Percentiles rank a stretch among this genome's conserved stretches.
phyloP scores from a whole-genome alignment of 2,113 vertebrate species.

The Suricata suricatta region DNA sequence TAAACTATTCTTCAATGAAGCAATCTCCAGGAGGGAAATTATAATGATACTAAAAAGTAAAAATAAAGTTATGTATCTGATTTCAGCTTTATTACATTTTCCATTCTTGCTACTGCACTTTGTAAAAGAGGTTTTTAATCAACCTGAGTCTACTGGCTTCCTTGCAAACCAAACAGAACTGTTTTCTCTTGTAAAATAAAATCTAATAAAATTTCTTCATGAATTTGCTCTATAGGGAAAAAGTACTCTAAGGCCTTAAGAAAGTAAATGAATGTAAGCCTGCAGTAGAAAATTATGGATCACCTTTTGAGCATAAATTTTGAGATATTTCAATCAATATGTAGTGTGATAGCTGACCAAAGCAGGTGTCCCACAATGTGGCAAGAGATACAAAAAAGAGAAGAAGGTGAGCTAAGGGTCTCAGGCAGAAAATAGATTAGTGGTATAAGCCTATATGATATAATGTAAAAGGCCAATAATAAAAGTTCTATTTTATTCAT shows the following conservation, averaged over 20 bases:
- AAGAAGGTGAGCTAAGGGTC: not conserved
- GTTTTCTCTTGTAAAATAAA: slow-evolving; percentile 67
- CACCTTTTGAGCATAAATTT: slow-evolving; percentile 3
- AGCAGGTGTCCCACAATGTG: not conserved
- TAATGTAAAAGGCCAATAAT: not conserved
- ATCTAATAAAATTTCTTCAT: slow-evolving; percentile 65
- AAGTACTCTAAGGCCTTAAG: slow-evolving; percentile 21
- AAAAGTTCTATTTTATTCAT: not conserved
- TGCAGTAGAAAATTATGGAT: slow-evolving; percentile 29
- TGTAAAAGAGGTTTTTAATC: slow-evolving; percentile 45
- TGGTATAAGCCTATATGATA: not conserved
- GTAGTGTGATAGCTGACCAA: not conserved
- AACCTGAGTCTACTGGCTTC: not conserved
- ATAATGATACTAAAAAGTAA: slow-evolving; percentile 53
- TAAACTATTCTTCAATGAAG: slow-evolving; percentile 52
- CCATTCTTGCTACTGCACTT: slow-evolving; percentile 32
- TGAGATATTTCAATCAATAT: slow-evolving; percentile 26
- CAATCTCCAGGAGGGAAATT: slow-evolving; percentile 57
- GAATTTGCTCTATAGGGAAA: slow-evolving; percentile 33
- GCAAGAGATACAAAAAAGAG: not conserved
- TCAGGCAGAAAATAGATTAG: not conserved
- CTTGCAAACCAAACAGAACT: slow-evolving; percentile 57
- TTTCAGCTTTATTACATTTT: slow-evolving; percentile 68
- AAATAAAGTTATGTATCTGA: slow-evolving; percentile 49
- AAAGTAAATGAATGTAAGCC: not conserved